These are phyloP conservation scores for Lutraria lutraria DNA, from an alignment of 2,888 invertebrate genomes.

Conservation along the genomic window DNA sequence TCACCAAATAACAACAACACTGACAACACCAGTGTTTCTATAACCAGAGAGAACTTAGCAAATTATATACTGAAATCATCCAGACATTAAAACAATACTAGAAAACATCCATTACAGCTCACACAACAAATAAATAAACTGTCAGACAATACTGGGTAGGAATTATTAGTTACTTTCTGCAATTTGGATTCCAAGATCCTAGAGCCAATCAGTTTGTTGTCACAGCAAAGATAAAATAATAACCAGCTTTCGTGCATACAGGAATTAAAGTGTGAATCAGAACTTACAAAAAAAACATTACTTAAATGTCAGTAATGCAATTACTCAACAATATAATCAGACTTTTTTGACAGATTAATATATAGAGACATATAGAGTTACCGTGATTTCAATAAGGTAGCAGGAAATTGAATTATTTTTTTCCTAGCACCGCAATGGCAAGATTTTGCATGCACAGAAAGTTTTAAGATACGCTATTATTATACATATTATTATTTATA, in stretches of 20 bases:
- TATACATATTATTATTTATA: too few species aligned
- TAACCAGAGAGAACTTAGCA: neutral
- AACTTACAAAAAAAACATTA: too few species aligned
- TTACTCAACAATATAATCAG: too few species aligned
- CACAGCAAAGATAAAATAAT: neutral
- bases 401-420: too few species aligned
- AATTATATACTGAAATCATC: neutral
- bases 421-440: too few species aligned
- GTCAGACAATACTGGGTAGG: neutral
- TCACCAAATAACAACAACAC: neutral
- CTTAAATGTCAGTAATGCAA: too few species aligned
- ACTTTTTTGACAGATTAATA: too few species aligned
- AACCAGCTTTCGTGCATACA: neutral
- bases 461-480: too few species aligned
- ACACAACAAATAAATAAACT: neutral
- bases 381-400: too few species aligned
- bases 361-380: too few species aligned
- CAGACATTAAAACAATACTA: slow-evolving; percentile 2
- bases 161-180: neutral
- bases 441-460: too few species aligned
- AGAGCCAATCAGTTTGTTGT: neutral
- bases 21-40: neutral
- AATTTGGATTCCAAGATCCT: neutral
- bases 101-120: neutral
- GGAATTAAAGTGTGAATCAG: too few species aligned